Evolutionary conservation across 2,113 vertebrate species (phyloP).

Genomic region (Piprites chloris): DNA sequence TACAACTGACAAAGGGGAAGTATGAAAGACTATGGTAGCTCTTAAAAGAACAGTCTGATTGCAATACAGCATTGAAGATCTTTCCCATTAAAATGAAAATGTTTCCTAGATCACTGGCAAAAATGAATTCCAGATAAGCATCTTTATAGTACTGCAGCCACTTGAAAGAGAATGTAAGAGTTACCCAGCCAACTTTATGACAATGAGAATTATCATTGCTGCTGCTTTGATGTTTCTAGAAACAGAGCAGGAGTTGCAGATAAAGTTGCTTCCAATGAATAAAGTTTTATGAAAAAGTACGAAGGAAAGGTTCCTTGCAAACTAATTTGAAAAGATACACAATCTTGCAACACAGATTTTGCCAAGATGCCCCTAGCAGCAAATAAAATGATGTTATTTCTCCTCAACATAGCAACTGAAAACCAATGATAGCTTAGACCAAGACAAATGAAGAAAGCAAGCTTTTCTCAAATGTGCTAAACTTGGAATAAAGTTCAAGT

Average conservation of each 20-base stretch:
- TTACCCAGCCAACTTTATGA: background rate
- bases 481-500: background rate
- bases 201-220: background rate
- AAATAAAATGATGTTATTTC: background rate
- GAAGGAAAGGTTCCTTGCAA: background rate
- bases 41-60: background rate
- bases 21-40: background rate
- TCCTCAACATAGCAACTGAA: background rate
- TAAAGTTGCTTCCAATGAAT: background rate
- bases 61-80: background rate
- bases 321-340: background rate
- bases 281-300: background rate
- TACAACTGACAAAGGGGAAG: background rate
- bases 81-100: background rate
- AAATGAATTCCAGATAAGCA: background rate
- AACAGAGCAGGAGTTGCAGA: background rate
- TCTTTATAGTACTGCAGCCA: background rate
- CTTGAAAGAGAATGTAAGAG: background rate
- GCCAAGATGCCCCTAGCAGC: background rate
- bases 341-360: background rate
- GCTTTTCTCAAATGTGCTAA: background rate
- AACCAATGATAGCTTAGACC: background rate
- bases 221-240: background rate
- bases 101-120: background rate
- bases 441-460: background rate